Percentiles rank a stretch among this genome's conserved stretches.
phyloP scores from a whole-genome alignment of 2,113 vertebrate species.

The Axis porcinus region DNA sequence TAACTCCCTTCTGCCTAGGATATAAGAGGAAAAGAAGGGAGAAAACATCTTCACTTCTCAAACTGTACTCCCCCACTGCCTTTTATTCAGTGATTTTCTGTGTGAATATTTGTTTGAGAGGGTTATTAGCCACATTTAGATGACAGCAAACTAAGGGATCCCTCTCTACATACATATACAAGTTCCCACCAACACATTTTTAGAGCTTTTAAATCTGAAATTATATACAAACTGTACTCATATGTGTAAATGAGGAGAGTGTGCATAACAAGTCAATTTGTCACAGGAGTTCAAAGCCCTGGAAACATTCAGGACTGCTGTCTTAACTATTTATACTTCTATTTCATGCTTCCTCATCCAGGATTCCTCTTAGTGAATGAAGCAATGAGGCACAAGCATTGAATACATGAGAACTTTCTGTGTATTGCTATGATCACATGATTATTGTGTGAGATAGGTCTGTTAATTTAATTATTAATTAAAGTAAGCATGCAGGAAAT shows the following conservation, averaged over 20 bases:
- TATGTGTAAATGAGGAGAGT: background rate
- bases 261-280: background rate
- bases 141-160: background rate
- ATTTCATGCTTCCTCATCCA: background rate
- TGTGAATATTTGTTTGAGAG: background rate
- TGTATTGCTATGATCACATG: background rate
- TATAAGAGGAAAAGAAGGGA: background rate
- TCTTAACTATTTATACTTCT: background rate
- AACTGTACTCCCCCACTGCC: background rate
- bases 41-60: background rate
- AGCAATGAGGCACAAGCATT: background rate
- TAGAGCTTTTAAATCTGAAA: background rate
- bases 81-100: background rate
- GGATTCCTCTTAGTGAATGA: background rate
- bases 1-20: background rate
- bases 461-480: background rate
- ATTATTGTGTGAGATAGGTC: background rate
- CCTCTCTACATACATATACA: background rate
- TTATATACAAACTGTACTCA: background rate
- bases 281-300: background rate
- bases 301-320: background rate
- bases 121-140: background rate
- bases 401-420: background rate
- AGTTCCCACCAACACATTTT: background rate
- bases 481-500: background rate